Conservation (phyloP, 2,113 vertebrate species). For the Eclectus roratus region DNA sequence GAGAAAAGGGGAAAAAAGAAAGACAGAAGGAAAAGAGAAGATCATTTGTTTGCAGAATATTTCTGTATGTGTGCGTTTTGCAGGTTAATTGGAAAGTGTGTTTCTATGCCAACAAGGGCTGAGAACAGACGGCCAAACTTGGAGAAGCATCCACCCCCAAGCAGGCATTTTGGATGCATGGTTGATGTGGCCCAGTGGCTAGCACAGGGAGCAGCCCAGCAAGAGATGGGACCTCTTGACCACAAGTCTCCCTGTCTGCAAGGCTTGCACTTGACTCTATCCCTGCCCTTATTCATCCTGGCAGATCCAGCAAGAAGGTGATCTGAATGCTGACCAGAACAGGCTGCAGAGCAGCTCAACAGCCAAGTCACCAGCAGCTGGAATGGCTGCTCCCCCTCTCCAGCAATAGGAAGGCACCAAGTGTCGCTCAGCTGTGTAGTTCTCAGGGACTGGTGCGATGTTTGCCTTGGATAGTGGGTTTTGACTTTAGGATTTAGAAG, state of each 20-base stretch:
- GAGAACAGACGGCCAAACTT: conserved; percentile 12
- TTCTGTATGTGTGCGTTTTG: background rate
- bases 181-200: background rate
- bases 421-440: background rate
- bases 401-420: background rate
- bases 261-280: background rate
- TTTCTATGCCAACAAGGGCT: conserved; percentile 52
- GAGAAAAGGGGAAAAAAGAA: background rate
- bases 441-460: background rate
- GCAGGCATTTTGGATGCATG: background rate
- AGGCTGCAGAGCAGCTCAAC: background rate
- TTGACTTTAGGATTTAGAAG: background rate
- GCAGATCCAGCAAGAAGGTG: background rate
- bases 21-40: background rate
- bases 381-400: background rate
- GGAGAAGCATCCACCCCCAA: background rate
- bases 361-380: background rate
- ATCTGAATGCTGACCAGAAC: background rate
- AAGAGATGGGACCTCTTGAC: background rate
- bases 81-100: conserved; percentile 42
- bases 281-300: background rate
- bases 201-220: background rate
- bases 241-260: background rate
- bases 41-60: background rate
- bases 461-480: background rate